Conservation (phyloP, 2,113 vertebrate genomes). For the Semnornis frantzii region DNA sequence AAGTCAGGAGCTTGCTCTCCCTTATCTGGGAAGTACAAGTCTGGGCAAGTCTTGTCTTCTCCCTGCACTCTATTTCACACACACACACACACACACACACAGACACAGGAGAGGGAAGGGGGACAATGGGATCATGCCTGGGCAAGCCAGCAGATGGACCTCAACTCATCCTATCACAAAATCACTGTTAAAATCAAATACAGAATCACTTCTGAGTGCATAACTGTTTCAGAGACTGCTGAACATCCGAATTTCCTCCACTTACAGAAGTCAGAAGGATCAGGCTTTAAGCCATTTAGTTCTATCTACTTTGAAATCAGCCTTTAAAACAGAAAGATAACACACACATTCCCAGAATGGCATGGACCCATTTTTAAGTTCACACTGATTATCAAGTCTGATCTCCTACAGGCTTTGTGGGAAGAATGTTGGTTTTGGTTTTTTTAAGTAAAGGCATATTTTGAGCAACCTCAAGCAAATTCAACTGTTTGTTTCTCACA, state of each 20-base stretch:
- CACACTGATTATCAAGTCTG: neutral
- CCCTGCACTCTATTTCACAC: too few relatives aligned
- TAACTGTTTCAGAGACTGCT: neutral
- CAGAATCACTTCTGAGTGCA: neutral
- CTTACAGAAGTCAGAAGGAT: neutral
- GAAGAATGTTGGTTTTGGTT: neutral
- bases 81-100: too few relatives aligned
- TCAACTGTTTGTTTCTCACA: neutral
- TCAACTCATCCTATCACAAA: neutral
- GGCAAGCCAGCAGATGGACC: too few relatives aligned
- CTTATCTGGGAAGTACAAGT: too few relatives aligned
- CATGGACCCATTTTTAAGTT: neutral
- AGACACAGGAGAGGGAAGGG: too few relatives aligned
- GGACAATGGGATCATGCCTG: too few relatives aligned
- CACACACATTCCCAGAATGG: neutral
- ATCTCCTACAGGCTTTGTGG: neutral
- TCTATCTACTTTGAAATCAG: neutral
- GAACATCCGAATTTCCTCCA: neutral
- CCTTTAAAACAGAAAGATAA: neutral
- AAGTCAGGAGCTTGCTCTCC: too few relatives aligned
- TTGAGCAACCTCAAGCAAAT: neutral
- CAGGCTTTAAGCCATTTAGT: neutral
- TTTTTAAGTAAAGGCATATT: neutral
- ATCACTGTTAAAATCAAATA: neutral
- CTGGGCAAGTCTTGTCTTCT: too few relatives aligned